Evolutionary conservation across 2,888 invertebrate genomes (phyloP).

Genomic region (Diploptera punctata): DNA sequence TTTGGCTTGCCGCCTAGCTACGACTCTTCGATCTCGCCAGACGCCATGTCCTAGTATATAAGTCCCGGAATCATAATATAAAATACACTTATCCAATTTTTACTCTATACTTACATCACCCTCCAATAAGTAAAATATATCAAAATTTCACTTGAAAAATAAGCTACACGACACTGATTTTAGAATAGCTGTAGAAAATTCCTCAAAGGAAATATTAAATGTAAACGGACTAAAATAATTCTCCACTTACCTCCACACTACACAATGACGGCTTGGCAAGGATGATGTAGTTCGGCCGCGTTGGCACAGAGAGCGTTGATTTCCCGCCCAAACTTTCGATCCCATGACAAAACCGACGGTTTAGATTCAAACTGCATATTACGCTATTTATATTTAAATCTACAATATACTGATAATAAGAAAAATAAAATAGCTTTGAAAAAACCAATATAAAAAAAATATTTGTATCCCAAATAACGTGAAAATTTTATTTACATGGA

Average conservation of each 20-base stretch:
- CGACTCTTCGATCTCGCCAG: conserved; percentile 35
- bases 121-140: conserved; percentile 45
- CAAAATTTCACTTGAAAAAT: conserved; percentile 54
- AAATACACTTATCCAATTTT: conserved; percentile 41
- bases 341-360: conserved; percentile 4
- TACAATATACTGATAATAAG: too few species aligned
- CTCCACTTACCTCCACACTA: conserved; percentile 32
- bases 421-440: too few species aligned
- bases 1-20: conserved; percentile 20
- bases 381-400: too few species aligned
- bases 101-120: conserved; percentile 47
- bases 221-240: conserved; percentile 35
- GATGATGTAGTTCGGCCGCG: conserved; percentile 33
- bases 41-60: conserved; percentile 32
- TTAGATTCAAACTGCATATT: too few species aligned
- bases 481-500: too few species aligned
- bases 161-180: conserved; percentile 53
- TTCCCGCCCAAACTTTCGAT: conserved; percentile 36
- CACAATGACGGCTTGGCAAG: conserved; percentile 36
- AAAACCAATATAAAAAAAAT: too few species aligned
- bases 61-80: conserved; percentile 22
- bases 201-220: conserved; percentile 52
- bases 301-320: conserved; percentile 39
- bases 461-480: too few species aligned
- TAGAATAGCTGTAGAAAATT: conserved; percentile 50